Conservation (phyloP, 2,113 vertebrate genomes). For the Pygoscelis antarcticus region DNA sequence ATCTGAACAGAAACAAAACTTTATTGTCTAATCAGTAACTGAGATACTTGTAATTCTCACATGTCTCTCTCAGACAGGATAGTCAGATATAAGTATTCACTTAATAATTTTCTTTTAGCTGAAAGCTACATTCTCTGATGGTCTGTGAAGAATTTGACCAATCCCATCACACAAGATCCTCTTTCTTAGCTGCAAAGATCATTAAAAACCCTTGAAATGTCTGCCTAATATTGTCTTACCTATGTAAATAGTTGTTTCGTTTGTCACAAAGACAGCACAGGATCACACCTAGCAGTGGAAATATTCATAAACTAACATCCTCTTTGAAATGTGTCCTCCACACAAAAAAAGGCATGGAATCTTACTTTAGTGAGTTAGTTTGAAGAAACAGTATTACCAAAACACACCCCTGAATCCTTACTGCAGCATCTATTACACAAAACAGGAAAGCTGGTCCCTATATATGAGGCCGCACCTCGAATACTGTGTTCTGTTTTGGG, state of each 20-base stretch:
- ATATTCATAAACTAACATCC: not conserved
- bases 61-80: not conserved
- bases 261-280: not conserved
- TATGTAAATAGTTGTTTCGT: not conserved
- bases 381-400: not conserved
- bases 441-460: not conserved
- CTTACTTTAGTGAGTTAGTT: not conserved
- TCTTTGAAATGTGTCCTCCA: not conserved
- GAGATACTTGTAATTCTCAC: not conserved
- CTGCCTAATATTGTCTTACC: not conserved
- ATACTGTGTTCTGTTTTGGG: not conserved
- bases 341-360: not conserved
- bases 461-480: fast-evolving
- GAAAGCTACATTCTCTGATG: not conserved
- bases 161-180: not conserved
- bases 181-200: not conserved
- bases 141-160: not conserved
- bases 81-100: not conserved
- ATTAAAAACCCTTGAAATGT: not conserved
- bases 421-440: not conserved
- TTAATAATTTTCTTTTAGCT: not conserved
- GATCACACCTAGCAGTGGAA: not conserved
- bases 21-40: not conserved
- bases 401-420: not conserved
- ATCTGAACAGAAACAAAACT: not conserved